Conservation (phyloP, 1,140 invertebrate species). For the Formica selysi region DNA sequence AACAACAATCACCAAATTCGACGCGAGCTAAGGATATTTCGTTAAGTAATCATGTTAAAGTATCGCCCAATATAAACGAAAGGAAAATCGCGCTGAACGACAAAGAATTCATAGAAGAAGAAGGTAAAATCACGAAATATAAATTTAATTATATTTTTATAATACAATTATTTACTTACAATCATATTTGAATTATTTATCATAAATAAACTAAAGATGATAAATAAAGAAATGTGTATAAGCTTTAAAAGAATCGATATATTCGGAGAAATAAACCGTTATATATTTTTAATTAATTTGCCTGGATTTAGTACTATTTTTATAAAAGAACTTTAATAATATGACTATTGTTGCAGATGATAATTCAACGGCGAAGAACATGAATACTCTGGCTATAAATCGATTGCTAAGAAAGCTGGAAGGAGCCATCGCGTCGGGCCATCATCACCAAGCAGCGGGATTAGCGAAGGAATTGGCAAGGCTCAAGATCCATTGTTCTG, state of each 20-base stretch:
- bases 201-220: not conserved
- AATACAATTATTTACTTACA: not conserved
- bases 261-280: not conserved
- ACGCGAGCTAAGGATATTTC: not conserved
- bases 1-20: conserved; percentile 22
- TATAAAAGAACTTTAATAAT: not conserved
- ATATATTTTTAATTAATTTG: not conserved
- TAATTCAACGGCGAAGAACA: conserved; percentile 77
- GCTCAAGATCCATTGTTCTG: conserved; percentile 89
- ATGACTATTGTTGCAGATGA: conserved; percentile 64
- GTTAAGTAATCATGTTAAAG: conserved; percentile 22
- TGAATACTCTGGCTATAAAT: conserved; percentile 89
- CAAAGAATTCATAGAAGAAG: conserved; percentile 49
- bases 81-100: conserved; percentile 27
- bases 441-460: conserved; percentile 89
- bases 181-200: not conserved
- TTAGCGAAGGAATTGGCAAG: conserved; percentile 91
- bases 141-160: not conserved
- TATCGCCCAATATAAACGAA: not conserved
- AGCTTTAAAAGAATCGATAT: not conserved
- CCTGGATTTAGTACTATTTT: not conserved
- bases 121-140: conserved; percentile 62
- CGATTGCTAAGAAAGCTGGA: conserved; percentile 89
- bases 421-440: conserved; percentile 89
- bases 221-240: not conserved